Percentiles rank a stretch among this genome's conserved stretches.
Conservation (phyloP, 2,888 invertebrate genomes). For the Morpho deidamia region DNA sequence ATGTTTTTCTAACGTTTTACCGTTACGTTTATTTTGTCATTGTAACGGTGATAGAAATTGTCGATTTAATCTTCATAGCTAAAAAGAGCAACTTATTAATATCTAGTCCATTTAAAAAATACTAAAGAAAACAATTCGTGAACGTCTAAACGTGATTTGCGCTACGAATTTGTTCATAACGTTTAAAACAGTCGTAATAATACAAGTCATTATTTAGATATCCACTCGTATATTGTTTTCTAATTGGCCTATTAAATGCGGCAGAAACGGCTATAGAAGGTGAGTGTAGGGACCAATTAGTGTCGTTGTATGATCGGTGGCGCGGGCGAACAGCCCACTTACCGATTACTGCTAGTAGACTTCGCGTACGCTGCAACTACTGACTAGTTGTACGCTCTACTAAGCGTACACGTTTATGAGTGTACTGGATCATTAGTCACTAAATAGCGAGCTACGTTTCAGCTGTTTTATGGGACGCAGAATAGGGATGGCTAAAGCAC, state of each 20-base stretch:
- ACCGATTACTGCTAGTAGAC: constrained; percentile 38
- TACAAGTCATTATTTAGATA: neutral
- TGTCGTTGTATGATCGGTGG: constrained; percentile 35
- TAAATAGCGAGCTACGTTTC: no score
- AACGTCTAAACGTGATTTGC: neutral
- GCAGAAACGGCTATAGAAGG: constrained; percentile 7
- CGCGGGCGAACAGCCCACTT: constrained; percentile 39
- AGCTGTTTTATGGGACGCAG: no score
- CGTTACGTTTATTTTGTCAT: no score
- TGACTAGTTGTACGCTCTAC: neutral
- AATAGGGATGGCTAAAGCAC: no score
- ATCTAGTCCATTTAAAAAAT: no score
- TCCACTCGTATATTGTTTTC: constrained; percentile 1
- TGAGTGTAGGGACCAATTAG: constrained; percentile 37
- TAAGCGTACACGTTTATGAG: neutral
- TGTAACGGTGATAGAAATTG: no score
- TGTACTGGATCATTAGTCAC: no score
- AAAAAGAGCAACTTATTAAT: no score
- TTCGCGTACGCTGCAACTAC: neutral
- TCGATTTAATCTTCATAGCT: no score
- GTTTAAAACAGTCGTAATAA: neutral
- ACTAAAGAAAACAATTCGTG: neutral
- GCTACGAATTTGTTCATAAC: neutral
- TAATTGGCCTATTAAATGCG: constrained; percentile 17
- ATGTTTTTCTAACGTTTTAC: no score